Evolutionary conservation across 2,113 vertebrate genomes (phyloP).

Genomic region (Microtus oregoni): DNA sequence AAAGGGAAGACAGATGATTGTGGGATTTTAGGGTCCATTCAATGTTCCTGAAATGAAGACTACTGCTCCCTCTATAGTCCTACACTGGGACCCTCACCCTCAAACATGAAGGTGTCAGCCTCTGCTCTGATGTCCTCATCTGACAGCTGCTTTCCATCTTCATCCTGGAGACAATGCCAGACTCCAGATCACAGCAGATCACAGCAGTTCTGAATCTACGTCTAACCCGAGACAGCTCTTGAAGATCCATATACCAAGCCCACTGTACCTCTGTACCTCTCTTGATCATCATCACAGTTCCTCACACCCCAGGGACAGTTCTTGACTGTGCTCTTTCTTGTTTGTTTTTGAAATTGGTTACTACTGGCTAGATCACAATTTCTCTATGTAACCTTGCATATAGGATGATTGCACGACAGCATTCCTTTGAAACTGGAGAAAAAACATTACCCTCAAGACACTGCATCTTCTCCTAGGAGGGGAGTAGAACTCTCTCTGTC

Average conservation of each 20-base stretch:
- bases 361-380: background rate
- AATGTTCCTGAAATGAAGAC: background rate
- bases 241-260: background rate
- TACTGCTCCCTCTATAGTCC: background rate
- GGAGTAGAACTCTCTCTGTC: background rate
- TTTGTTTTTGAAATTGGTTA: background rate
- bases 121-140: slow-evolving; percentile 91
- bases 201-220: background rate
- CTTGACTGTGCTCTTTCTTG: background rate
- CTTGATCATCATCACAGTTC: background rate
- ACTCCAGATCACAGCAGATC: background rate
- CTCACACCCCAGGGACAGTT: background rate
- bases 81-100: slow-evolving; percentile 84
- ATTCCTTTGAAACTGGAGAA: background rate
- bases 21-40: background rate
- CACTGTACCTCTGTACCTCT: too few species aligned
- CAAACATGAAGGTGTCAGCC: slow-evolving; percentile 96
- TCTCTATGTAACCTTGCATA: background rate
- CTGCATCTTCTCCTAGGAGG: too few species aligned
- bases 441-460: background rate
- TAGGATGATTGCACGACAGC: background rate
- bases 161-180: slow-evolving; percentile 86
- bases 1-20: background rate
- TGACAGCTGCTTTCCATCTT: slow-evolving; percentile 88
- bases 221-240: background rate